Evolutionary conservation across 1,140 invertebrate genomes (phyloP), one percentile per base, ranked within the genome.

Genomic region (Asbolus verrucosus): DNA sequence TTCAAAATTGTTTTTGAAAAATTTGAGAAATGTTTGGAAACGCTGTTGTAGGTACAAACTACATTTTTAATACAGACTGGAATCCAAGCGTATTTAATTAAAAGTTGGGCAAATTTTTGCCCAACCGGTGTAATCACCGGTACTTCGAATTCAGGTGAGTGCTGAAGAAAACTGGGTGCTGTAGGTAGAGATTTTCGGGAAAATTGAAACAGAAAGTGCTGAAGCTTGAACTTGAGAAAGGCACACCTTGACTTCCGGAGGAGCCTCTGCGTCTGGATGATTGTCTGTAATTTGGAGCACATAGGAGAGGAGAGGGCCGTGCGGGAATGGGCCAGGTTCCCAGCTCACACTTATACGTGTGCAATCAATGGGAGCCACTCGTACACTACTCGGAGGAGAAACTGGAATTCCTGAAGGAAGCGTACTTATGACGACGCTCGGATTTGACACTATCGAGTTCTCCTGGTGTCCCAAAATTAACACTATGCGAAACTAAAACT

Each of bases 281-380:
- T 83, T 83, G 71, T 88, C 86, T 36, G 85, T 83, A 14, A 92
- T 85, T 75, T 90, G 86, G 39, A 95, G 82, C 50, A 91, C 89
- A 83, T 95, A 96, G 38, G 92, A 93, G 39, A 95, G 87, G 71
- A 97, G 84, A 67, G 92, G 93, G 61, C 94, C 94, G 81, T 96
- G 96, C 15, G 91, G 90, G 78, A 93, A 95, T 6, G 87, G 85
- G 8, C 95, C 95, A 2, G 93, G 90, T 80, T 91, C 88, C 95
- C 95, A 97, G 72, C 90, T 92, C 8, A 97, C 86, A 63, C 92
- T 92, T 18, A 97, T 89, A 70, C 93, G 87, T 69, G 87, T 89
- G n/a, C 91, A 87, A 79, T 95, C 93, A 24, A 95, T 86, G 0
- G 93, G 89, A 19, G 91, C 87, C n/a, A 91, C 86, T 71, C 91